These are phyloP conservation scores for Cryptophagus acutangulus DNA, from an alignment of 2,888 invertebrate genomes.

Conservation along the genomic window DNA sequence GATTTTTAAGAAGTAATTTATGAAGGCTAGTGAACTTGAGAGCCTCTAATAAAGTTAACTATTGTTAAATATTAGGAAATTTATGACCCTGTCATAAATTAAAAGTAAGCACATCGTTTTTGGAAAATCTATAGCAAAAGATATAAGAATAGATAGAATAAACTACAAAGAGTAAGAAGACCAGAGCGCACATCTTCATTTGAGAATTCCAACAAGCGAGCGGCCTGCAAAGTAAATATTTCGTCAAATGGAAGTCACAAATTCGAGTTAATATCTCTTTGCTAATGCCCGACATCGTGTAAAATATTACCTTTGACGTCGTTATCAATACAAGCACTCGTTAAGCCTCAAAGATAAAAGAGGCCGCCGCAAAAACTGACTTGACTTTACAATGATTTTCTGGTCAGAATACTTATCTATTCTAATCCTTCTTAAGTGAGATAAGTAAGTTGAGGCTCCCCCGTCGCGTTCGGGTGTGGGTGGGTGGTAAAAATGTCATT, in stretches of 20 bases:
- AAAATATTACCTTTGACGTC: slow-evolving; percentile 29
- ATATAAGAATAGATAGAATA: too few relatives aligned
- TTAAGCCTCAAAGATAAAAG: slow-evolving; percentile 29
- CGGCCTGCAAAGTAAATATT: slow-evolving; percentile 4
- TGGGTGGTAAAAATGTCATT: slow-evolving; percentile 11
- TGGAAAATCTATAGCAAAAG: too few relatives aligned
- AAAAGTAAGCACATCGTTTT: too few relatives aligned
- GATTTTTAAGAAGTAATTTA: too few relatives aligned
- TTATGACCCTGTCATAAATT: too few relatives aligned
- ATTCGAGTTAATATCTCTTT: slow-evolving; percentile 4
- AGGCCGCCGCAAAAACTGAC: slow-evolving; percentile 23
- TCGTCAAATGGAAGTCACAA: slow-evolving; percentile 3
- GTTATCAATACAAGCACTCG: slow-evolving; percentile 30
- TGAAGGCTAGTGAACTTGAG: too few relatives aligned
- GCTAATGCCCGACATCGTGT: slow-evolving; percentile 5
- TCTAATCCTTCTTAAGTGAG: slow-evolving; percentile 29
- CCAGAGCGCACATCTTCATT: slow-evolving; percentile 6
- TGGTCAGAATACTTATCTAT: slow-evolving; percentile 30
- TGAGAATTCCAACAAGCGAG: not conserved
- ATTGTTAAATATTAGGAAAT: too few relatives aligned
- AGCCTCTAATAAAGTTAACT: too few relatives aligned
- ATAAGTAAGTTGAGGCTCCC: slow-evolving; percentile 21
- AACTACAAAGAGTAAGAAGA: too few relatives aligned
- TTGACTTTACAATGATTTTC: slow-evolving; percentile 33
- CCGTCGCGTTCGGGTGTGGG: too few relatives aligned